Evolutionary conservation across 2,888 invertebrate species (phyloP).

Genomic region (Caradrina kadenii): DNA sequence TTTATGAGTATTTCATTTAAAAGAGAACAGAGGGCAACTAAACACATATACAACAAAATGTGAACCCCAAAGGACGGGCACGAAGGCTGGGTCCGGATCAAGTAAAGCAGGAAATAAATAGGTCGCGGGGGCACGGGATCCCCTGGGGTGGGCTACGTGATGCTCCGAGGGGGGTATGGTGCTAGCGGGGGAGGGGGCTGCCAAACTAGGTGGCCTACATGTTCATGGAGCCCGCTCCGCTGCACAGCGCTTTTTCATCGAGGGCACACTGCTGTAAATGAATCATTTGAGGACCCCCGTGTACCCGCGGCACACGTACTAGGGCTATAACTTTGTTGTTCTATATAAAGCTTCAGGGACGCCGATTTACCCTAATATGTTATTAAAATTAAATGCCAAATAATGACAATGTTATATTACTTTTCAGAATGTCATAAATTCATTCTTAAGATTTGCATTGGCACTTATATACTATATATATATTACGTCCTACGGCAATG

Average conservation of each 20-base stretch:
- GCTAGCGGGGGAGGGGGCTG: conserved; percentile 32
- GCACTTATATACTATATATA: no score
- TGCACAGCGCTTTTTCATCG: conserved; percentile 73
- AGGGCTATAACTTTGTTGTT: conserved; percentile 11
- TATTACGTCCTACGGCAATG: no score
- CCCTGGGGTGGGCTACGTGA: conserved; percentile 54
- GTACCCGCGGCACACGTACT: conserved; percentile 31
- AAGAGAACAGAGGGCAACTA: conserved; percentile 10
- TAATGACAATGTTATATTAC: background rate
- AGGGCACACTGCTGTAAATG: conserved; percentile 69
- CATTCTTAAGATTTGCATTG: background rate
- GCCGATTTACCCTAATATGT: background rate
- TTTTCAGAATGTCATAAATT: background rate
- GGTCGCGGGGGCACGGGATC: conserved; percentile 76
- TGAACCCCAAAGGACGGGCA: conserved; percentile 46
- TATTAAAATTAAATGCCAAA: background rate
- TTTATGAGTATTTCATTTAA: conserved; percentile 18
- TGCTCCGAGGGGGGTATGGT: conserved; percentile 33
- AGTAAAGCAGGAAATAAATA: conserved; percentile 81
- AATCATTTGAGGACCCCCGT: conserved; percentile 68
- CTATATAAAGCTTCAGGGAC: background rate
- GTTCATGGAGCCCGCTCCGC: conserved; percentile 65
- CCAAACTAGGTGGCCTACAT: conserved; percentile 85
- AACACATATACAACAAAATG: conserved; percentile 52
- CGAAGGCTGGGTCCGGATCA: conserved; percentile 61